phyloP scores from a whole-genome alignment of 1,140 invertebrate genomes.

The Ceratina calcarata region DNA sequence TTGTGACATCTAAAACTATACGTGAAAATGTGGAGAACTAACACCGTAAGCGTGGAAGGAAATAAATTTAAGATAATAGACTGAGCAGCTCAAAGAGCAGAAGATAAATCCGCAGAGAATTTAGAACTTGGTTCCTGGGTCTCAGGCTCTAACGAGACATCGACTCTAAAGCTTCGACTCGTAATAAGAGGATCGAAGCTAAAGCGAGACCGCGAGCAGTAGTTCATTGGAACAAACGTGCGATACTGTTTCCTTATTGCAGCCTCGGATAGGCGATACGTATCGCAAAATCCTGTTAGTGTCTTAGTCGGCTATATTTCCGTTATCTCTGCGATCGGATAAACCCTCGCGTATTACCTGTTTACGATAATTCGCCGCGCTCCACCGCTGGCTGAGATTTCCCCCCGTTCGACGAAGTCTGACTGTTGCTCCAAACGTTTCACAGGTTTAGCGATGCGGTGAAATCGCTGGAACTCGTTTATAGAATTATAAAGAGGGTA shows the following conservation, averaged over 20 bases:
- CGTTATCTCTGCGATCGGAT: constrained; percentile 45
- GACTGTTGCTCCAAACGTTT: too few species aligned
- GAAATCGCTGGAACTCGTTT: neutral
- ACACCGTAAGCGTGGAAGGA: neutral
- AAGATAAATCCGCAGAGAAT: constrained; percentile 46
- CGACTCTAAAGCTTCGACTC: constrained; percentile 60
- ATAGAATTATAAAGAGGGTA: neutral
- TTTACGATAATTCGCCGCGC: constrained; percentile 19
- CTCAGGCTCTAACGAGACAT: constrained; percentile 43
- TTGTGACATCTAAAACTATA: too few species aligned
- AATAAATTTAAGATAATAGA: neutral
- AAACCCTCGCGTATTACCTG: constrained; percentile 22
- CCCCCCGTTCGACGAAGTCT: neutral
- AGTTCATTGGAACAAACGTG: constrained; percentile 44
- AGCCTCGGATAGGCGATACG: constrained; percentile 41
- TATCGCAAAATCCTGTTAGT: constrained; percentile 52
- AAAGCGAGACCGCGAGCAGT: constrained; percentile 40
- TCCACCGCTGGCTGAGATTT: neutral
- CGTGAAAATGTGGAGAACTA: too few species aligned
- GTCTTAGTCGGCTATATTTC: constrained; percentile 59
- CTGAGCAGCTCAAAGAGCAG: too few species aligned
- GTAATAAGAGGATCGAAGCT: constrained; percentile 54
- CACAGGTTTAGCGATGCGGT: too few species aligned
- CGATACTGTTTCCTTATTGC: constrained; percentile 51
- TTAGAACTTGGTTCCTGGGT: constrained; percentile 26